phyloP scores from a whole-genome alignment of 2,113 vertebrate species.

The Indri indri region DNA sequence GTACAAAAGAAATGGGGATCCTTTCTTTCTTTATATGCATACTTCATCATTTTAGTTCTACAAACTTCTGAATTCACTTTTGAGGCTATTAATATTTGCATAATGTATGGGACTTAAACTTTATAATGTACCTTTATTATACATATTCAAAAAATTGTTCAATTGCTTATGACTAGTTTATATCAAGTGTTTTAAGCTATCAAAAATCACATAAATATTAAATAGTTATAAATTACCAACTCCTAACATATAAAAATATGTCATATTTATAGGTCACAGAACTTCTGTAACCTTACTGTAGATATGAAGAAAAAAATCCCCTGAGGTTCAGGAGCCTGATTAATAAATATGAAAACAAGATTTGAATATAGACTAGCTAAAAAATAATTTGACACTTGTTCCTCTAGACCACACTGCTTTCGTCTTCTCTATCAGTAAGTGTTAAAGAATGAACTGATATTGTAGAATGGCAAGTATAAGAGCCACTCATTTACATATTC shows the following conservation, averaged over 20 bases:
- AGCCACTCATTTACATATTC: not conserved
- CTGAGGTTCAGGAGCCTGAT: not conserved
- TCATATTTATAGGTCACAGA: not conserved
- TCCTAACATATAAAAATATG: not conserved
- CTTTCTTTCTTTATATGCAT: conserved; percentile 62
- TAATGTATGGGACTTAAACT: not conserved
- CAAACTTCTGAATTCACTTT: conserved; percentile 35
- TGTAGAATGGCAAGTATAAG: not conserved
- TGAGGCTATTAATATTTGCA: not conserved
- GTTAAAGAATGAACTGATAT: not conserved
- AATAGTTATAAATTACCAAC: not conserved
- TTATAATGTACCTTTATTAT: not conserved
- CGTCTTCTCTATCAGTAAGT: not conserved
- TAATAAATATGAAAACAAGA: not conserved
- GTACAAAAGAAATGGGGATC: conserved; percentile 59
- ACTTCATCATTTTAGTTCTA: conserved; percentile 54
- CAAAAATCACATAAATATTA: not conserved
- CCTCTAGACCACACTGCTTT: not conserved
- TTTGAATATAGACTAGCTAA: not conserved
- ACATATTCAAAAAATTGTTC: not conserved
- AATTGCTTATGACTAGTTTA: not conserved
- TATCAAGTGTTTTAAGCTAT: not conserved
- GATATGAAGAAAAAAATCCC: not conserved
- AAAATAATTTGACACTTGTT: not conserved
- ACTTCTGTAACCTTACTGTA: not conserved